Base-by-base conservation (phyloP, 2,113 vertebrate genomes). In the Salvelinus fontinalis region DNA sequence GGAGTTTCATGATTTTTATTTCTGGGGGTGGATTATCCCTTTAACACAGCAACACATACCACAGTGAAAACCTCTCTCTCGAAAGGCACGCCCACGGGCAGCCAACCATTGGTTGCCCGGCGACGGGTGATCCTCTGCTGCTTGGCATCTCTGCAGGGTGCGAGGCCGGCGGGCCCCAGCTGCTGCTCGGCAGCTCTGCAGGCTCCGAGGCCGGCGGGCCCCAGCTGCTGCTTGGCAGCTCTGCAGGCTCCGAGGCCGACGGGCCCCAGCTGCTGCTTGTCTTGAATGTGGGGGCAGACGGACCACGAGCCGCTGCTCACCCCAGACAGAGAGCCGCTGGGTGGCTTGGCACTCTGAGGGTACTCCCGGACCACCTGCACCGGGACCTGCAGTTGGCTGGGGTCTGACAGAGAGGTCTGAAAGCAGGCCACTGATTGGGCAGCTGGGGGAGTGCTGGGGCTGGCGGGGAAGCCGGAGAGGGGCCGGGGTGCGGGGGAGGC, bases 41-140 rank as follows among this genome's bases (percentile, higher is more conserved):
- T 62, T 16, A 22, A 8, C 13, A 8, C n/a, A 9, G 20, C 31
- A 31, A 31, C 71, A 91, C 98, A 81, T 91, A 99, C 98, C 95
- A 98, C 94, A 5, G 97, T 94, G 48, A 98, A 99, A 78, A 99
- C 97, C 0, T 97, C 97, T 91, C 95, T 99, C 89, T 99, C 95
- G 5, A 94, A 95, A 74, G 97, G 94, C 0, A 92, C 83, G 76
- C 98, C 98, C 3, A 99, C 94, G 0, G 98, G 95, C 34, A 93
- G 94, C 98, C 98, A 99, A 89, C 98, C 98, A 3, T 99, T 99
- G 77, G 97, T 99, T 49, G 93, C 94, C 76, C 96, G 94, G 18
- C 96, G 93, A 31, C 93, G 91, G 88, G 93, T 90, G 79, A 95
- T 96, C 57, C 95, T 95, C 0, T 91, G 93, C 88, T 98, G 96